Percentiles rank a stretch among this genome's conserved stretches.
Evolutionary conservation across 2,113 vertebrate species (phyloP).

Genomic region (Pollachius pollachius): DNA sequence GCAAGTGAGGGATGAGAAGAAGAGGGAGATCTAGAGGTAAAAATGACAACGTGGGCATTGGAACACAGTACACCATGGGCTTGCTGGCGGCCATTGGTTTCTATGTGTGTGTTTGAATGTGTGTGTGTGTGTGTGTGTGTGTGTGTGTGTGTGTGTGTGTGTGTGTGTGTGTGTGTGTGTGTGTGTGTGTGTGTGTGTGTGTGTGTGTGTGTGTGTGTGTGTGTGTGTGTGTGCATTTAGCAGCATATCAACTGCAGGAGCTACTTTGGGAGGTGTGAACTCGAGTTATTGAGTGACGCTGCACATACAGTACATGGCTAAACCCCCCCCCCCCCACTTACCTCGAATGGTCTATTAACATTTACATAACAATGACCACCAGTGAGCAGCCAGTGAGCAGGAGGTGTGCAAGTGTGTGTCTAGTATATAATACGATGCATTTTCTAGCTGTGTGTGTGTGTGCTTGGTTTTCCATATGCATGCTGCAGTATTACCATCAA

Average conservation of each 20-base stretch:
- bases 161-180: not conserved
- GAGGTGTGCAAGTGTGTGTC: slow-evolving; percentile 1
- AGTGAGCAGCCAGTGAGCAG: slow-evolving; percentile 4
- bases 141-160: not conserved
- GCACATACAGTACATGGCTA: slow-evolving; percentile 33
- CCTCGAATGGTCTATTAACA: slow-evolving; percentile 61
- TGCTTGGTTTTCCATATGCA: not conserved
- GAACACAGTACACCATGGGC: not conserved
- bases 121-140: no score
- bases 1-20: not conserved
- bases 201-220: not conserved
- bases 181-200: not conserved
- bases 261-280: slow-evolving; percentile 42
- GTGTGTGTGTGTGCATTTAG: slow-evolving; percentile 2
- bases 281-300: slow-evolving; percentile 44
- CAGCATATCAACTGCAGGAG: slow-evolving; percentile 6
- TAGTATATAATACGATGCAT: not conserved
- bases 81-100: not conserved
- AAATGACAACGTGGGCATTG: not conserved
- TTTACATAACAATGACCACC: slow-evolving; percentile 72
- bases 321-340: slow-evolving; percentile 25
- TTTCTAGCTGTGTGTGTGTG: not conserved
- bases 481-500: no score
- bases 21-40: not conserved
- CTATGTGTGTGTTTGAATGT: not conserved